These are phyloP conservation scores for Pentalonia nigronervosa DNA, from an alignment of 1,140 invertebrate genomes.

Conservation along the genomic window DNA sequence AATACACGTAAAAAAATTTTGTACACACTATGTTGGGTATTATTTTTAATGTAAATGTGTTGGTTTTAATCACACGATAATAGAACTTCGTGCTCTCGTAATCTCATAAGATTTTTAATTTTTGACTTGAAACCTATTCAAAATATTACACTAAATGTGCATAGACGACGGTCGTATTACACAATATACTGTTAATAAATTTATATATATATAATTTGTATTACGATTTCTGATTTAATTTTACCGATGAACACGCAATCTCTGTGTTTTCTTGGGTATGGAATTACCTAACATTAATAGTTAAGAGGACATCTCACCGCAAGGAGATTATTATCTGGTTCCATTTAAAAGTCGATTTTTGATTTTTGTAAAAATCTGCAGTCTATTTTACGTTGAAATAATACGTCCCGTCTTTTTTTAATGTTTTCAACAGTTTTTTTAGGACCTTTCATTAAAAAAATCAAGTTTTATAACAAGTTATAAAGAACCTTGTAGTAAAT, in stretches of 20 bases:
- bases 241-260: not conserved
- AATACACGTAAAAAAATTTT: not conserved
- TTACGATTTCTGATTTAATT: not conserved
- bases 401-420: too few species aligned
- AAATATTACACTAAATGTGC: not conserved
- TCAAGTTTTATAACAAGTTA: too few species aligned
- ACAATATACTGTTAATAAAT: not conserved
- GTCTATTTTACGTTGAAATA: too few species aligned
- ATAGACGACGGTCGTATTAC: not conserved
- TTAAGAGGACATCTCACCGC: too few species aligned
- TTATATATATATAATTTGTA: not conserved
- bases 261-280: not conserved
- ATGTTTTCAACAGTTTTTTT: too few species aligned
- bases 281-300: not conserved
- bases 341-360: too few species aligned
- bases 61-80: not conserved
- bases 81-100: not conserved
- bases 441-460: too few species aligned
- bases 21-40: not conserved
- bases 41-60: not conserved
- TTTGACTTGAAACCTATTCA: not conserved
- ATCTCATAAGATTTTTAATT: not conserved
- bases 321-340: too few species aligned
- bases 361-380: too few species aligned
- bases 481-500: too few species aligned